Percentiles rank a stretch among this genome's conserved stretches.
These are phyloP conservation scores for Tinea semifulvella DNA, from an alignment of 2,888 invertebrate species.

Conservation along the genomic window DNA sequence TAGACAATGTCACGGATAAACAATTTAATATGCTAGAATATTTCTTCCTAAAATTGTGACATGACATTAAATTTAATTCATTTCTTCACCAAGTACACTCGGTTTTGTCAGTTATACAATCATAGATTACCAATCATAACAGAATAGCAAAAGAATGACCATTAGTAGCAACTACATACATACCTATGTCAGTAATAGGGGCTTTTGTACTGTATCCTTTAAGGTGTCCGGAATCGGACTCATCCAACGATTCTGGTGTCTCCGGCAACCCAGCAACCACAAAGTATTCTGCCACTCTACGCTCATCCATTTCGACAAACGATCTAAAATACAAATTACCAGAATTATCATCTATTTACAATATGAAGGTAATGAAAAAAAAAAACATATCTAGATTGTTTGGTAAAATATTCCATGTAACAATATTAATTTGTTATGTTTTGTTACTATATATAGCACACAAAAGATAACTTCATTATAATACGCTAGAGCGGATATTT, in stretches of 20 bases:
- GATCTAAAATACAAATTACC: constrained; percentile 10
- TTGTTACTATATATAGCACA: constrained; percentile 1
- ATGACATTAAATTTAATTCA: too few species aligned
- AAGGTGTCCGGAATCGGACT: constrained; percentile 82
- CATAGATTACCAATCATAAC: too few species aligned
- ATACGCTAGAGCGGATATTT: too few species aligned
- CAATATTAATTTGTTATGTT: background rate
- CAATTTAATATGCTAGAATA: too few species aligned
- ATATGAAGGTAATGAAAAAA: background rate
- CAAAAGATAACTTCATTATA: background rate
- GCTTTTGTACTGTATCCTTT: constrained; percentile 85
- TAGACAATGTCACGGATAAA: too few species aligned
- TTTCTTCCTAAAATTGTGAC: too few species aligned
- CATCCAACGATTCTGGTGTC: constrained; percentile 78
- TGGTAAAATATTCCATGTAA: background rate
- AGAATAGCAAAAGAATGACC: too few species aligned
- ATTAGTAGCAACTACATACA: too few species aligned
- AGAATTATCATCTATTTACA: constrained; percentile 5
- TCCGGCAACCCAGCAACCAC: constrained; percentile 95
- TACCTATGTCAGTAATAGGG: constrained; percentile 95
- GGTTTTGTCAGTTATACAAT: too few species aligned
- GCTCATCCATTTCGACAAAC: constrained; percentile 74
- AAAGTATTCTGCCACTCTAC: constrained; percentile 96
- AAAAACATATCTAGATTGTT: background rate
- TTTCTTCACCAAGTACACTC: too few species aligned